A percentile compares a stretch with the other conserved stretches of the same genome.
Conservation (phyloP, 2,888 invertebrate species). For the Drosophila picticornis region DNA sequence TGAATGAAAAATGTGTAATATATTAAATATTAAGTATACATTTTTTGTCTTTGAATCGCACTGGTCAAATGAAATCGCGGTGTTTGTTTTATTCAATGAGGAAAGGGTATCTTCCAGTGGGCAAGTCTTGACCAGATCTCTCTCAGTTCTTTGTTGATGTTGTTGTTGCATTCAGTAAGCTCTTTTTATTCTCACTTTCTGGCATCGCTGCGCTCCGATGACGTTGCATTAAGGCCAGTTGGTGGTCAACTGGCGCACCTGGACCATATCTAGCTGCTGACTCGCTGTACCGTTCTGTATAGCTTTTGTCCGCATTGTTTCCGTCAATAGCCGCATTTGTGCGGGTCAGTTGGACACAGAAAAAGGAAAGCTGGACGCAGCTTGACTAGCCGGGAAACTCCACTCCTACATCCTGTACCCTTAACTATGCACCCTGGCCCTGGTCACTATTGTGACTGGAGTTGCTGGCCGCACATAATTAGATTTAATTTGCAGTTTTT, state of each 20-base stretch:
- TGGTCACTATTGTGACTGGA: slow-evolving; percentile 34
- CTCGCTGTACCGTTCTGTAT: slow-evolving; percentile 11
- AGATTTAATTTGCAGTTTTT: slow-evolving; percentile 74
- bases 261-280: slow-evolving; percentile 27
- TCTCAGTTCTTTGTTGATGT: slow-evolving; percentile 12
- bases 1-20: neutral
- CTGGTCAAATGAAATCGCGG: neutral
- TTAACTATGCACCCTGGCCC: neutral
- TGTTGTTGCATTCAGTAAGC: slow-evolving; percentile 39
- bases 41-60: neutral
- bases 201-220: slow-evolving; percentile 54
- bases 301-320: slow-evolving; percentile 76
- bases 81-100: neutral
- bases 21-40: neutral
- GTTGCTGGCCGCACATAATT: slow-evolving; percentile 68
- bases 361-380: slow-evolving; percentile 48
- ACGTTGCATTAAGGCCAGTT: slow-evolving; percentile 60
- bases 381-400: slow-evolving; percentile 27
- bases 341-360: slow-evolving; percentile 76
- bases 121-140: too few relatives aligned
- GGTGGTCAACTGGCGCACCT: slow-evolving; percentile 43
- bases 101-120: neutral
- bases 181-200: slow-evolving; percentile 70
- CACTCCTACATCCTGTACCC: neutral
- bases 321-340: slow-evolving; percentile 79